A percentile compares a stretch with the other conserved stretches of the same genome.
Evolutionary conservation across 2,888 invertebrate species (phyloP).

Genomic region (Drosophila infuscata): DNA sequence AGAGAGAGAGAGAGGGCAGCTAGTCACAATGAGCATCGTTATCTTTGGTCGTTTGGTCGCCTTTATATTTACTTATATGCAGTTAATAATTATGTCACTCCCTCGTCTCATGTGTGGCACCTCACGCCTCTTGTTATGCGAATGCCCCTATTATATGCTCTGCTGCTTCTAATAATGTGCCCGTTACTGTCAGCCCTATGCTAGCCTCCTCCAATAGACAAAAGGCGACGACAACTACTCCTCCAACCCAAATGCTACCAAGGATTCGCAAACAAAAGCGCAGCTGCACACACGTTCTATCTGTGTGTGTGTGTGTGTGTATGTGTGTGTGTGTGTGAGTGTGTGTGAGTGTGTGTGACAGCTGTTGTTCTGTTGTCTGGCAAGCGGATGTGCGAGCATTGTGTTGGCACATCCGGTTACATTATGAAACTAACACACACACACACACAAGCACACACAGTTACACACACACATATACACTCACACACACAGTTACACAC

Average conservation of each 20-base stretch:
- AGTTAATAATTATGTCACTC: constrained; percentile 77
- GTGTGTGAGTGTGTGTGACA: constrained; percentile 64
- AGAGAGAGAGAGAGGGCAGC: neutral
- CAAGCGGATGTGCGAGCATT: constrained; percentile 79
- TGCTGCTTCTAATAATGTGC: constrained; percentile 76
- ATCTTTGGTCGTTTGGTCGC: constrained; percentile 71
- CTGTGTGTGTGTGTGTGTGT: constrained; percentile 20
- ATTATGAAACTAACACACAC: constrained; percentile 72
- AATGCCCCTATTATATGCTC: constrained; percentile 80
- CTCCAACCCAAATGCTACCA: constrained; percentile 36
- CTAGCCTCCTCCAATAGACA: constrained; percentile 43
- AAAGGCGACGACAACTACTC: constrained; percentile 48
- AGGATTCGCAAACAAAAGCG: constrained; percentile 76
- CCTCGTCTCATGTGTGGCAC: constrained; percentile 38
- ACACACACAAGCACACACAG: constrained; percentile 41
- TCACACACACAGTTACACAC: constrained; percentile 24
- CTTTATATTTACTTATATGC: constrained; percentile 73
- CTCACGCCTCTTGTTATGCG: constrained; percentile 74
- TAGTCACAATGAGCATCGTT: constrained; percentile 47
- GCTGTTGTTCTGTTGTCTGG: constrained; percentile 76
- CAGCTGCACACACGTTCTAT: constrained; percentile 49
- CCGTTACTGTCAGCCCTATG: constrained; percentile 62
- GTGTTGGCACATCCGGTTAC: constrained; percentile 80
- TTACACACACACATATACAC: constrained; percentile 26
- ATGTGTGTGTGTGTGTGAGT: neutral